Conservation (phyloP, 1,140 invertebrate genomes). For the Drosophila biarmipes region DNA sequence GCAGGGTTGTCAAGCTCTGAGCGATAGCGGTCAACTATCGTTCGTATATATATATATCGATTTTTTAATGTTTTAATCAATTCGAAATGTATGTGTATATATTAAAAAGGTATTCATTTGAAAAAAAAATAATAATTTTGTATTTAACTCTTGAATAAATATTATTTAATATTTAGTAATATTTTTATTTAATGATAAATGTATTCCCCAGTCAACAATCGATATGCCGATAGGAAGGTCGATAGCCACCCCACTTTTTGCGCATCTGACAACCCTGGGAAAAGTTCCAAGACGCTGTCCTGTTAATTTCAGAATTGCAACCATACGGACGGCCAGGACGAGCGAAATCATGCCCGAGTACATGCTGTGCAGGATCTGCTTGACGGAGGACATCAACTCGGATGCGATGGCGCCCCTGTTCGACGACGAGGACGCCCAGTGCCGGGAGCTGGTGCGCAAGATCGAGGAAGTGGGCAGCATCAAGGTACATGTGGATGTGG, state of each 20-base stretch:
- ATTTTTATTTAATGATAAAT: background rate
- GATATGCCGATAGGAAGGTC: background rate
- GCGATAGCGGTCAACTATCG: background rate
- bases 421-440: slow-evolving; percentile 58
- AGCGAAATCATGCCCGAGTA: slow-evolving; percentile 68
- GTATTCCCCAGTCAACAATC: background rate
- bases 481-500: slow-evolving; percentile 43
- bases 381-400: slow-evolving; percentile 65
- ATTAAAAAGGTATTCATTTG: no score
- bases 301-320: slow-evolving; percentile 37
- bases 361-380: slow-evolving; percentile 74
- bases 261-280: slow-evolving; percentile 19
- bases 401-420: slow-evolving; percentile 73
- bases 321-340: slow-evolving; percentile 6
- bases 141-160: no score
- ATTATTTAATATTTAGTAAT: no score
- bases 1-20: slow-evolving; percentile 11
- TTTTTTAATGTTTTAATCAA: background rate
- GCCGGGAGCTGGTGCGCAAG: slow-evolving; percentile 65
- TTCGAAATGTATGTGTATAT: no score
- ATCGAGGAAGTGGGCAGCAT: slow-evolving; percentile 78
- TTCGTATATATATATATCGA: background rate
- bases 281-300: slow-evolving; percentile 31
- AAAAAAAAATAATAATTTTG: no score
- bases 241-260: slow-evolving; percentile 4